A percentile compares a stretch with the other conserved stretches of the same genome.
phyloP scores from a whole-genome alignment of 92 coral and sea anemone genomes.

The Pocillopora grandis region DNA sequence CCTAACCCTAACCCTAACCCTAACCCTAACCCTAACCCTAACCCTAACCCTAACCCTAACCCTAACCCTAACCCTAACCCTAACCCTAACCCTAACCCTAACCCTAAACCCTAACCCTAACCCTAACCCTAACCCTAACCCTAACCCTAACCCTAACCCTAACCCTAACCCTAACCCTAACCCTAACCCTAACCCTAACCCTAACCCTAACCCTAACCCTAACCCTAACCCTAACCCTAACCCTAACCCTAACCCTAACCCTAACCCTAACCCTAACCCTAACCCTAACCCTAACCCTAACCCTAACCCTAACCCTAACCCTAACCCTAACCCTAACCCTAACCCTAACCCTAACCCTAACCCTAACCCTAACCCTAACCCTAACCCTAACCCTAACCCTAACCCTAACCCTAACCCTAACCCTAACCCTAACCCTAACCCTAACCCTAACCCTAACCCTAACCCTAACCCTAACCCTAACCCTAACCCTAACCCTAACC shows the following conservation, averaged over 20 bases:
- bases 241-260: constrained; percentile 27
- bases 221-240: constrained; percentile 37
- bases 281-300: constrained; percentile 7
- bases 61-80: constrained; percentile 45
- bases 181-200: constrained; percentile 37
- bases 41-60: constrained; percentile 31
- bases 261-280: constrained; percentile 21
- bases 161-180: constrained; percentile 34
- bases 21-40: constrained; percentile 48
- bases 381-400: constrained; percentile 8
- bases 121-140: constrained; percentile 34
- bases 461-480: constrained; percentile 34
- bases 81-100: constrained; percentile 39
- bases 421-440: constrained; percentile 23
- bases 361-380: constrained; percentile 15
- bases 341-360: constrained; percentile 26
- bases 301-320: constrained; percentile 26
- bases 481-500: constrained; percentile 32
- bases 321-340: constrained; percentile 21
- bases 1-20: constrained; percentile 39
- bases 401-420: background rate
- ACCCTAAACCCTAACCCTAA: constrained; percentile 32
- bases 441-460: constrained; percentile 22
- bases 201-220: constrained; percentile 27
- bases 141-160: constrained; percentile 24